Evolutionary conservation across 2,113 vertebrate genomes (phyloP), one percentile per base, ranked within the genome.

Genomic region (Ailurus styani): DNA sequence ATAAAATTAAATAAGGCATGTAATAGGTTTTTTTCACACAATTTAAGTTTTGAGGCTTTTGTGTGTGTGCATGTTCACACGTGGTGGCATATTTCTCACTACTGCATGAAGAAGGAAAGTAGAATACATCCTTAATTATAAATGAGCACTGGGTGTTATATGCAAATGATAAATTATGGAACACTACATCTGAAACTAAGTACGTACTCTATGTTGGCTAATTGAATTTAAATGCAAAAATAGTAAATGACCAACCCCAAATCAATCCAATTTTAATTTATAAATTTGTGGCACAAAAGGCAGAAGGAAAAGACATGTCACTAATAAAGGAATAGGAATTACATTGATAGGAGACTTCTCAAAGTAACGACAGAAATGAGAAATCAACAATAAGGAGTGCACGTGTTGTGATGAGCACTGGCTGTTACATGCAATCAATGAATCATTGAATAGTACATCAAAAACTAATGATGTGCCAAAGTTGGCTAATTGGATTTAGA

Each of bases 1-100:
- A 90, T 96, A 96, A 98, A 89, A 66, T 91, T 83, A 93, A 91
- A 86, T 79, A 93, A 95, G 82, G 77, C n/a, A 47, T 91, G 37
- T 62, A 73, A 91, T 88, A 50, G 55, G 84, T 23, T 34, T 90
- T 93, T 91, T 90, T 57, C 50, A 75, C 27, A 60, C 17, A 18
- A 17, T 66, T 95, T 68, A 70, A 84, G 18, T 29, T 72, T 62
- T 37, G 87, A 62, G 55, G 31, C 27, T 52, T 10, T 27, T 13
- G 27, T n/a, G 64, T 23, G 57, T 79, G 25, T 64, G 87, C 13
- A 42, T 62, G 40, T 17, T 40, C 60, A 77, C 75, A 50, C 50
- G 6, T 4, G 37, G 27, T 37, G 42, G 12, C 6, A 6, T 68
- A 82, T 66, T 96, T 93, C 68, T 96, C 60, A 79, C 21, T 47